Evolutionary conservation across 2,888 invertebrate genomes (phyloP).

Genomic region (Oeneis ivallda): DNA sequence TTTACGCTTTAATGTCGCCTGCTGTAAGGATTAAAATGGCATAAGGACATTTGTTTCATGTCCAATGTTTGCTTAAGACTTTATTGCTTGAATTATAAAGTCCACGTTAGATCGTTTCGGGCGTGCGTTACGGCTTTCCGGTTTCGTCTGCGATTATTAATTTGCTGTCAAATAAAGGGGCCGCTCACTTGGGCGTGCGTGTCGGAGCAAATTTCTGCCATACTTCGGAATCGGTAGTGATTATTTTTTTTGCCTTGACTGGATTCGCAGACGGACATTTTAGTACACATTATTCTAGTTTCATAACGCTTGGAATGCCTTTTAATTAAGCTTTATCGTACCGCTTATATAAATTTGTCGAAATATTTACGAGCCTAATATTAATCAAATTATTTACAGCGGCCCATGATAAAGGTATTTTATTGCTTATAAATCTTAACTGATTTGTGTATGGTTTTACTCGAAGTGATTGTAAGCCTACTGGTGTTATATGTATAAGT

Average conservation of each 20-base stretch:
- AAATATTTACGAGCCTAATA: slow-evolving; percentile 15
- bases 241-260: slow-evolving; percentile 74
- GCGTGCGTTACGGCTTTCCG: slow-evolving; percentile 67
- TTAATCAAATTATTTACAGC: slow-evolving; percentile 18
- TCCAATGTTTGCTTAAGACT: slow-evolving; percentile 68
- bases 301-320: slow-evolving; percentile 43
- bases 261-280: slow-evolving; percentile 76
- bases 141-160: slow-evolving; percentile 73
- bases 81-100: slow-evolving; percentile 68
- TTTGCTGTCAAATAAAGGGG: slow-evolving; percentile 82
- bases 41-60: slow-evolving; percentile 59
- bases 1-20: slow-evolving; percentile 75
- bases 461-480: background rate
- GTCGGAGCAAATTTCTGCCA: slow-evolving; percentile 81
- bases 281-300: slow-evolving; percentile 51
- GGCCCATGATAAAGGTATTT: background rate
- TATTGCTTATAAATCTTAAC: background rate
- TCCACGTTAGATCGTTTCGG: slow-evolving; percentile 61
- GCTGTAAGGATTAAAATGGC: slow-evolving; percentile 77
- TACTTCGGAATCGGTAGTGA: slow-evolving; percentile 78
- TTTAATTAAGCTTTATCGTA: slow-evolving; percentile 53
- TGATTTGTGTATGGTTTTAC: background rate
- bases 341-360: slow-evolving; percentile 17
- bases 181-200: slow-evolving; percentile 81
- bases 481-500: too few species aligned